These are phyloP conservation scores for Ceraclea dissimilis DNA, from an alignment of 2,888 invertebrate species.

Conservation along the genomic window DNA sequence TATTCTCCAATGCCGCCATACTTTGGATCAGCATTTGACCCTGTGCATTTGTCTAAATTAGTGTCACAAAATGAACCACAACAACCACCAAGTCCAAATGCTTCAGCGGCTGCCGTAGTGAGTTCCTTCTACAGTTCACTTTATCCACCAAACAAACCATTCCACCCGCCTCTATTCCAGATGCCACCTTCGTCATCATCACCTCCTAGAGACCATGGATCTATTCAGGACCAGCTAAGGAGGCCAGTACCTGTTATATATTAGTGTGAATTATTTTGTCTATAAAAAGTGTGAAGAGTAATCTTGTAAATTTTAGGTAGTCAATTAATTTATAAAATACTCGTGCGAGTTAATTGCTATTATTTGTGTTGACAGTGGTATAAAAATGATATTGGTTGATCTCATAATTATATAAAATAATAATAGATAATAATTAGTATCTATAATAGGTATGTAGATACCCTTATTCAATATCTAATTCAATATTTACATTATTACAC, in stretches of 20 bases:
- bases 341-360: not conserved
- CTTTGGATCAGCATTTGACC: constrained; percentile 69
- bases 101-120: constrained; percentile 51
- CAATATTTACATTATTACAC: no score
- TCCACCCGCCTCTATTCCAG: constrained; percentile 45
- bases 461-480: no score
- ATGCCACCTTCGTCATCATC: constrained; percentile 47
- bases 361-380: not conserved
- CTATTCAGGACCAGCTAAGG: constrained; percentile 46
- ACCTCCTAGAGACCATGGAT: constrained; percentile 38
- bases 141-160: constrained; percentile 51
- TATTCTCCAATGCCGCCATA: constrained; percentile 62
- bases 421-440: no score
- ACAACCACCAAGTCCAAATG: constrained; percentile 40
- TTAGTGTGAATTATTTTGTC: constrained; percentile 38
- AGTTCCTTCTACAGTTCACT: constrained; percentile 63
- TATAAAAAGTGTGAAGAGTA: not conserved
- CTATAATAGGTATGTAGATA: no score
- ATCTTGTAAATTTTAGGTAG: constrained; percentile 23
- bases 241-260: constrained; percentile 67
- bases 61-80: constrained; percentile 38
- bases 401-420: no score
- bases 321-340: constrained; percentile 8
- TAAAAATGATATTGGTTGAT: not conserved
- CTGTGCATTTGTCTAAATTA: constrained; percentile 55